A percentile compares a stretch with the other conserved stretches of the same genome.
These are phyloP conservation scores for Otus sunia DNA, from an alignment of 2,113 vertebrate species.

Conservation along the genomic window DNA sequence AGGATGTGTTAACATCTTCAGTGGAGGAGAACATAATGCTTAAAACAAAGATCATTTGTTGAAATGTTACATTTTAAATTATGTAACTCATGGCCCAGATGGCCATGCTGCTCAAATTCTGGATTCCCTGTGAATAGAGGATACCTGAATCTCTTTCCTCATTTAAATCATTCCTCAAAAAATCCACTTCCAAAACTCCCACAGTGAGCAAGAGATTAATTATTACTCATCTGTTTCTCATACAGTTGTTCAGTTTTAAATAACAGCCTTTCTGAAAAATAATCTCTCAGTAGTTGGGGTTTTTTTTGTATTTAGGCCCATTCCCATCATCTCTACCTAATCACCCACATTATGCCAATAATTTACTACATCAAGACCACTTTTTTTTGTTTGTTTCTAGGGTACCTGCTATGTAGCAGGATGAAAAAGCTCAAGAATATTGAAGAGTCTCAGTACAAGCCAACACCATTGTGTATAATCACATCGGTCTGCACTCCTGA, in stretches of 20 bases:
- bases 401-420: background rate
- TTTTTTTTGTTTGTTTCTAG: background rate
- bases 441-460: background rate
- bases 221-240: background rate
- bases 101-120: background rate
- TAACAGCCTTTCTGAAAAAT: background rate
- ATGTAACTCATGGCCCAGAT: background rate
- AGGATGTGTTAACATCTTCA: background rate
- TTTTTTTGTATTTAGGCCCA: background rate
- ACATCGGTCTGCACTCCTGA: background rate
- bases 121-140: accelerated
- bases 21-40: background rate
- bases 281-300: background rate
- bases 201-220: background rate
- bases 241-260: background rate
- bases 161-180: background rate
- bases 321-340: background rate
- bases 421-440: background rate
- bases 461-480: background rate
- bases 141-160: background rate
- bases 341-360: background rate
- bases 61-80: background rate
- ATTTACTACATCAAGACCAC: background rate
- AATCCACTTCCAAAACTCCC: background rate
- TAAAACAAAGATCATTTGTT: background rate